Evolutionary conservation across 2,797 vertebrate species (phyloP).

Genomic region (Urophycis tenuis): DNA sequence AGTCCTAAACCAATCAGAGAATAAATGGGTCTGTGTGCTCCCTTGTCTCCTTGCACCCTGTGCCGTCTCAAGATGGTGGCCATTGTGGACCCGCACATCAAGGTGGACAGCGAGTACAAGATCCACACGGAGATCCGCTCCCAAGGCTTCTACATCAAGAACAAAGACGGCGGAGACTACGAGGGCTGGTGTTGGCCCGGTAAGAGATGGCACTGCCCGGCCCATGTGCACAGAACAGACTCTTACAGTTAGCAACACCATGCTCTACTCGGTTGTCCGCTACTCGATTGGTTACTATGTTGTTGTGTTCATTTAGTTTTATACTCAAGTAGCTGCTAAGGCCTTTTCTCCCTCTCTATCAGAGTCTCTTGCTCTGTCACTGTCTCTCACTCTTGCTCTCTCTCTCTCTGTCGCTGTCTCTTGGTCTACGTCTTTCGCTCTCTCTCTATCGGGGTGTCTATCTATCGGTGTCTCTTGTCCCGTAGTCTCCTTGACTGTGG

Average conservation of each 20-base stretch:
- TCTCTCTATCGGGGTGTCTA: too few species aligned
- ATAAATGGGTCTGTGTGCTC: neutral
- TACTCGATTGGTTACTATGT: neutral
- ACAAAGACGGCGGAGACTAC: conserved; percentile 85
- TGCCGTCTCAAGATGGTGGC: conserved; percentile 77
- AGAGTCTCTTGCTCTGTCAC: too few species aligned
- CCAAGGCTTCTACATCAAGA: conserved; percentile 78
- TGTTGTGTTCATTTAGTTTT: neutral
- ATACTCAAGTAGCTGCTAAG: neutral
- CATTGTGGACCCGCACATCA: conserved; percentile 94
- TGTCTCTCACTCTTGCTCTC: too few species aligned
- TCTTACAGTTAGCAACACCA: too few species aligned
- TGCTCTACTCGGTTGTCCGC: neutral
- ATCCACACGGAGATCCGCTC: conserved; percentile 80
- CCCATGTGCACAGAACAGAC: too few species aligned
- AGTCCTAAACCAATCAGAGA: neutral
- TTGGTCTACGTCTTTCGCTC: too few species aligned
- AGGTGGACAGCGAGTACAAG: conserved; percentile 82
- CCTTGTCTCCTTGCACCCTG: neutral
- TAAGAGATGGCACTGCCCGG: conserved; percentile 44
- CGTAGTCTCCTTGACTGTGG: neutral
- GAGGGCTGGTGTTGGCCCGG: conserved; percentile 98
- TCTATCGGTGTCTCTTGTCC: neutral
- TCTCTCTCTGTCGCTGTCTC: too few species aligned
- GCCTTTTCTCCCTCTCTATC: neutral